phyloP scores from a whole-genome alignment of 2,113 vertebrate species.

The Callochromis pleurospilus region DNA sequence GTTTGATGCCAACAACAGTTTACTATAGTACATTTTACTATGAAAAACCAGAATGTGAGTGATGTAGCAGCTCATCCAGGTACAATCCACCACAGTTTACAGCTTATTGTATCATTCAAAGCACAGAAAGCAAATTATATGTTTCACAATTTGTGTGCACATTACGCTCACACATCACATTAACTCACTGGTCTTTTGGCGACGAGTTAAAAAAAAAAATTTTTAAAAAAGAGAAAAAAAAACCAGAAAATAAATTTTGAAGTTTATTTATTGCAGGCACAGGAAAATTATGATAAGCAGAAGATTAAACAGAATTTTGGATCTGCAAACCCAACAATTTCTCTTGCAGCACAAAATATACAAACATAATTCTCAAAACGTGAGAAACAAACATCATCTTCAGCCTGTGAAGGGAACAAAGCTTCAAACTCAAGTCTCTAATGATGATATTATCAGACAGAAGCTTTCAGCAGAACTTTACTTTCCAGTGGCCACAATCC shows the following conservation, averaged over 20 bases:
- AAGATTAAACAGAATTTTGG: conserved; percentile 1
- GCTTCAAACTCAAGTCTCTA: not conserved
- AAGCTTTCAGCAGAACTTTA: not conserved
- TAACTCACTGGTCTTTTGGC: fast-evolving
- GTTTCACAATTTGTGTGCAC: not conserved
- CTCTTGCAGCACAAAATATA: conserved; percentile 29
- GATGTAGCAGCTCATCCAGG: fast-evolving
- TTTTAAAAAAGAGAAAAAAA: not conserved
- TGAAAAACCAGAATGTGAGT: not conserved
- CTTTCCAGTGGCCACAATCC: not conserved
- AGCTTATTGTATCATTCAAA: not conserved
- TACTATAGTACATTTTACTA: not conserved
- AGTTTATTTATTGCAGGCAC: conserved; percentile 60
- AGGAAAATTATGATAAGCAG: conserved; percentile 20
- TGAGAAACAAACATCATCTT: conserved; percentile 7
- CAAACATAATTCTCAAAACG: conserved; percentile 29
- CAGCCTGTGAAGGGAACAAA: not conserved
- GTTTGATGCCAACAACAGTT: not conserved
- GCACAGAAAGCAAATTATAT: not conserved
- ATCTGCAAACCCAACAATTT: not conserved
- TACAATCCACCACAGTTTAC: not conserved
- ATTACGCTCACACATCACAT: not conserved
- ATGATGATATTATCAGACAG: not conserved
- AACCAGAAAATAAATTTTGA: not conserved
- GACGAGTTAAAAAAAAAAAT: fast-evolving